phyloP scores from a whole-genome alignment of 53 echinoderm and acorn worm genomes.

The Henricia sp. region DNA sequence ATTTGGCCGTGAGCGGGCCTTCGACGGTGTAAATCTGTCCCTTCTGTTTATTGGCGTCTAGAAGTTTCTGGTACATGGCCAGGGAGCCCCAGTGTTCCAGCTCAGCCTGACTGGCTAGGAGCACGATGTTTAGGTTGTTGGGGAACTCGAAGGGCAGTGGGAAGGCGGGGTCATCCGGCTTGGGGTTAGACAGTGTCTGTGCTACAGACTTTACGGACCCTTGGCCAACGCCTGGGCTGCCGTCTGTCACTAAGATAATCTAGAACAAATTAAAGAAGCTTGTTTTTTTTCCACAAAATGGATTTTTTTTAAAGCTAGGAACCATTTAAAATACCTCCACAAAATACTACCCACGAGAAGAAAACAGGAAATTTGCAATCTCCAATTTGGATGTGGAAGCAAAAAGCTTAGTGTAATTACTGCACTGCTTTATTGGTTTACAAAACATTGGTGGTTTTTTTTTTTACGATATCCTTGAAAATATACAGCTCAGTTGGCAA shows the following conservation, averaged over 20 bases:
- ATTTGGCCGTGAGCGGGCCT: constrained; percentile 65
- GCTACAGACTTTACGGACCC: constrained; percentile 77
- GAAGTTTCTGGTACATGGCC: constrained; percentile 73
- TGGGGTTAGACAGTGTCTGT: constrained; percentile 54
- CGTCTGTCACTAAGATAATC: constrained; percentile 91
- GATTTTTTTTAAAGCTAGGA: too few species aligned
- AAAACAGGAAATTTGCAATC: too few species aligned
- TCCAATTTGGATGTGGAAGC: too few species aligned
- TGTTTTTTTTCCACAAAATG: too few species aligned
- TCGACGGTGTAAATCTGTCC: constrained; percentile 74
- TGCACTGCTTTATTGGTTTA: too few species aligned
- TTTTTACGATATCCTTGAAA: too few species aligned
- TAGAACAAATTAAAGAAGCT: too few species aligned
- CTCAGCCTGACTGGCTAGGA: constrained; percentile 76
- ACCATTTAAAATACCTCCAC: too few species aligned
- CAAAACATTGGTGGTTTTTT: too few species aligned
- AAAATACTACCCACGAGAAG: too few species aligned
- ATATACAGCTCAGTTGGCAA: too few species aligned
- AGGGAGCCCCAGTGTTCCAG: constrained; percentile 68
- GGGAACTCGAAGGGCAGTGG: constrained; percentile 80
- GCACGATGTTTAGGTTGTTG: constrained; percentile 73
- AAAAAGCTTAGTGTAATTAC: too few species aligned
- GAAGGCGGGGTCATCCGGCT: constrained; percentile 53
- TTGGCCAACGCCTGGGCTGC: constrained; percentile 84
- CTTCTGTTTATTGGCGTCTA: constrained; percentile 64